Evolutionary conservation across 1,140 invertebrate genomes (phyloP), one percentile per base, ranked within the genome.

Genomic region (Bombus cullumanus): DNA sequence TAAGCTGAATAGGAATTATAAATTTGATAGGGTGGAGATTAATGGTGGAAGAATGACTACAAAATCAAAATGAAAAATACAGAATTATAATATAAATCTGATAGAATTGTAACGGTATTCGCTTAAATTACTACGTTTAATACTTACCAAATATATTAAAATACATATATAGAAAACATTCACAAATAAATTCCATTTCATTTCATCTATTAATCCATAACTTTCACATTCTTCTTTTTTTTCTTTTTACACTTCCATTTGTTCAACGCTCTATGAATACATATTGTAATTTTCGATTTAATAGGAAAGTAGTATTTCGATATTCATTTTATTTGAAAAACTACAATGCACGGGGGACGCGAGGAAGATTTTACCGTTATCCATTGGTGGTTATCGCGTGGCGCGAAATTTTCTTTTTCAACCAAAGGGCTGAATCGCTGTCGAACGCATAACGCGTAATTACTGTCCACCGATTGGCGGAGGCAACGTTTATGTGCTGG

Each of bases 401-500:
- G 5, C 31, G 43, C 15, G 39, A 74, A 53, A 68, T 59, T 68
- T 75, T 68, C 59, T 87, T 74, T 74, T 69, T 69, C 57, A 41
- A n/a, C 39, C 22, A 62, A 43, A 64, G 43, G 78, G 31, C 31
- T 25, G 77, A 75, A 82, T 76, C 31, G 81, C 57, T 68, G 81
- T 64, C 69, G 79, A 79, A 83, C 88, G 85, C 85, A 83, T 89
- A 86, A 86, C 88, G 88, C 85, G 85, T 68, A 89, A 89, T 89
- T 89, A 89, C 88, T 86, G 85, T 80, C 88, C 81, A 83, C 88
- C 80, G 81, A 78, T 80, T 87, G 88, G 64, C 80, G 59, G 78
- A 43, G 47, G 59, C 77, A 75, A 83, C 86, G 88, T 86, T 85
- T 85, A 85, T 85, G 69, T 57, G 53, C 41, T 22, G 47, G 43